Base-by-base conservation (phyloP, 1,140 invertebrate species). In the Drosophila bipectinata region DNA sequence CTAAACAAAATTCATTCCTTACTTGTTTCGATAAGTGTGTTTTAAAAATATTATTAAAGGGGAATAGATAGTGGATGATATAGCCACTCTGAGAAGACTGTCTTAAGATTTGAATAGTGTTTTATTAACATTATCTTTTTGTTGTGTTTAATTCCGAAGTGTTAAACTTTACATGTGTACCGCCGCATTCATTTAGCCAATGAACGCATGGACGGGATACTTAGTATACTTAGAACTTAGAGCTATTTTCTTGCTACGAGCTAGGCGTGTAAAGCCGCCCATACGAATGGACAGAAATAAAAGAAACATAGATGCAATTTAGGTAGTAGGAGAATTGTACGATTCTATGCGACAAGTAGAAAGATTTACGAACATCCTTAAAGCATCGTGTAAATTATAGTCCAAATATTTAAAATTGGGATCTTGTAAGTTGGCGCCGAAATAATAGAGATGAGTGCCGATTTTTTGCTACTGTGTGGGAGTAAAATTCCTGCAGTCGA, bases 41-140 rank as follows among this genome's bases (percentile, higher is more conserved):
- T 9, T 26, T 18, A 1, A 18, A 18, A 18, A 18, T 18, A 18
- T 18, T 18, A 18, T 18, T 18, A 1, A 18, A 18, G 18, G 18
- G 18, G 1, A 18, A 18, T 21, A 21, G 0, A 21, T 3, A 21
- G 2, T 21, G 21, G 21, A 21, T 21, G 21, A 0, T 3, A 3
- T 21, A 21, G 3, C 21, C 21, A 1, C 1, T 21, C 21, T 1
- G 18, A 18, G 18, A 18, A 18, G 18, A 30, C 9, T 1, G 1
- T 2, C 7, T 9, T 62, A 57, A 62, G 77, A 44, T 77, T 72
- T 77, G 45, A 75, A 71, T 80, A 81, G 64, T 47, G 32, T 66
- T 87, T 84, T 87, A 85, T 87, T 77, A 87, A 85, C 82, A 81
- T 84, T 84, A 79, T 69, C 72, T 39, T 74, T 67, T 18, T 18